Evolutionary conservation across 2,797 vertebrate genomes (phyloP).

Genomic region (Glossophaga mutica): DNA sequence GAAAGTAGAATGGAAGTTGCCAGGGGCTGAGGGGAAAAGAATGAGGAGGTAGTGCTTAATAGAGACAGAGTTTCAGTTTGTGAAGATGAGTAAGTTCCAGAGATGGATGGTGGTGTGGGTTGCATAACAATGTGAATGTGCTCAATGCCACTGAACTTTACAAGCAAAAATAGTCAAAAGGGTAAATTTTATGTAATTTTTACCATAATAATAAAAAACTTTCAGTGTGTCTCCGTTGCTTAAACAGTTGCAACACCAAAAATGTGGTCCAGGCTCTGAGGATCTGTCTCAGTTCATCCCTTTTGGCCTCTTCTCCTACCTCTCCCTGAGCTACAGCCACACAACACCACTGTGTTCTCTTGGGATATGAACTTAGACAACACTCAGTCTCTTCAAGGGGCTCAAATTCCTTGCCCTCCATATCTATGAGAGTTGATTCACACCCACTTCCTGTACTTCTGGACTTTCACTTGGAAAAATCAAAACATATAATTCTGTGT

Average conservation of each 20-base stretch:
- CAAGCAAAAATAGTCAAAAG: not conserved
- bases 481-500: too few relatives aligned
- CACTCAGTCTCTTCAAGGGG: not conserved
- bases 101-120: not conserved
- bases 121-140: rapidly evolving
- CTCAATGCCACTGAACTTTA: not conserved
- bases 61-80: not conserved
- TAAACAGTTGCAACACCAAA: not conserved
- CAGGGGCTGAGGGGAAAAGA: rapidly evolving
- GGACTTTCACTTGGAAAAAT: not conserved
- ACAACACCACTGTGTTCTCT: not conserved
- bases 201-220: not conserved
- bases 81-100: not conserved
- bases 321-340: not conserved
- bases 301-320: too few relatives aligned
- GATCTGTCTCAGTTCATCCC: not conserved
- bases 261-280: not conserved
- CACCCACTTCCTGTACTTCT: not conserved
- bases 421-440: not conserved
- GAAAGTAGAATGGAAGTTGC: not conserved
- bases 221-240: not conserved
- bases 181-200: not conserved
- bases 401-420: not conserved
- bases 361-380: not conserved
- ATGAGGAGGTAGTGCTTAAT: not conserved